Conservation (phyloP, 2,797 vertebrate genomes). For the Cossypha caffra region DNA sequence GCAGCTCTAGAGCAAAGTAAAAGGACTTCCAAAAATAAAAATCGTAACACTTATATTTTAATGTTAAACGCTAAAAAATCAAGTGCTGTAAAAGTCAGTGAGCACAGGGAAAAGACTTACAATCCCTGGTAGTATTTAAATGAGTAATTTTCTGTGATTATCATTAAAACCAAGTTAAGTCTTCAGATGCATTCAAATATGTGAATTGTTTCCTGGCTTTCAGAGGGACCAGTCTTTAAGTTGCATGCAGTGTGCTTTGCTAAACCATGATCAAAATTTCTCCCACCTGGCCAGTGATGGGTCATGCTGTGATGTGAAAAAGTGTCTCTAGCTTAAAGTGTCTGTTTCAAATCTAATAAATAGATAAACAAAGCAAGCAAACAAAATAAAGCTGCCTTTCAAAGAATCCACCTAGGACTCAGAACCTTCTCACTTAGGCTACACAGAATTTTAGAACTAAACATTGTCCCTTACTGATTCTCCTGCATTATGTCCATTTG, state of each 20-base stretch:
- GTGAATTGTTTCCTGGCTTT: background rate
- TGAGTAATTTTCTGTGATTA: background rate
- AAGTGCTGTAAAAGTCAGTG: background rate
- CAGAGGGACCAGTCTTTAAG: background rate
- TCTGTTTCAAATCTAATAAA: background rate
- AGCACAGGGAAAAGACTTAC: background rate
- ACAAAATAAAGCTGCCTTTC: background rate
- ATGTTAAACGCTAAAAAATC: background rate
- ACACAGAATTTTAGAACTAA: background rate
- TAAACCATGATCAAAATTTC: background rate
- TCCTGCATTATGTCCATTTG: background rate
- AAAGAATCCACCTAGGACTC: background rate
- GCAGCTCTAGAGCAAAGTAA: slow-evolving; percentile 1
- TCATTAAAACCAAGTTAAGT: background rate
- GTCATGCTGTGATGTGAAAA: background rate
- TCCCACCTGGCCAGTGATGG: background rate
- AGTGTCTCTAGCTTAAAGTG: background rate
- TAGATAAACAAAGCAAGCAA: background rate
- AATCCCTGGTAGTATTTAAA: background rate
- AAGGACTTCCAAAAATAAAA: slow-evolving; percentile 11
- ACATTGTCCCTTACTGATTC: background rate
- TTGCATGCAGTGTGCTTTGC: background rate
- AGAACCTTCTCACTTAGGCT: background rate
- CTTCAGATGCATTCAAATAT: background rate
- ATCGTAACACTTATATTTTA: background rate